phyloP scores from a whole-genome alignment of 2,113 vertebrate genomes.

The Mormyrus iriodes region DNA sequence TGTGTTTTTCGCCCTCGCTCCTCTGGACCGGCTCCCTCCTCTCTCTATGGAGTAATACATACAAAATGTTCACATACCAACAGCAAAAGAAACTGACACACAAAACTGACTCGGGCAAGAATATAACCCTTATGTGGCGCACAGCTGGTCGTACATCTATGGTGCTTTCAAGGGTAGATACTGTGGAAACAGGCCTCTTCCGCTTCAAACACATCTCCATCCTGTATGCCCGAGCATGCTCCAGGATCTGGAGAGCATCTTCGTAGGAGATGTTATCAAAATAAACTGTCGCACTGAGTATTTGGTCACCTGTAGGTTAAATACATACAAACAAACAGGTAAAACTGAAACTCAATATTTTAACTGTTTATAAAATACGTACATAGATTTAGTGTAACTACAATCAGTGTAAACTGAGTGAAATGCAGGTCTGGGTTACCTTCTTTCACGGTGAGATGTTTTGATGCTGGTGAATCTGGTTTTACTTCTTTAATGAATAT shows the following conservation, averaged over 20 bases:
- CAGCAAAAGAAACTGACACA: background rate
- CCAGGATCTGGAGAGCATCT: constrained; percentile 90
- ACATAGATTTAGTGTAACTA: background rate
- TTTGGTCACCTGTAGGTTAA: constrained; percentile 76
- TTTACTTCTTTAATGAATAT: constrained; percentile 84
- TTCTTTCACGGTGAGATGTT: constrained; percentile 77
- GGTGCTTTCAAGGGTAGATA: constrained; percentile 49
- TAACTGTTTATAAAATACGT: background rate
- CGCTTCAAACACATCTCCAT: constrained; percentile 83
- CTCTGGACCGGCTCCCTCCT: constrained; percentile 40
- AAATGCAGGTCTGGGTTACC: constrained; percentile 54
- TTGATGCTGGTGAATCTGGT: constrained; percentile 80
- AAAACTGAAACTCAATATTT: background rate
- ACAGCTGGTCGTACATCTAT: constrained; percentile 41
- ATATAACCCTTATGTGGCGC: constrained; percentile 49
- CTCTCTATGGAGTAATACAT: constrained; percentile 49
- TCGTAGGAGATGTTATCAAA: constrained; percentile 89
- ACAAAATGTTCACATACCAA: constrained; percentile 10
- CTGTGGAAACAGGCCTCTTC: constrained; percentile 44
- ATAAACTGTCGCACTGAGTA: constrained; percentile 89
- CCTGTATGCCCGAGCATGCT: constrained; percentile 85
- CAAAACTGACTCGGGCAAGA: background rate
- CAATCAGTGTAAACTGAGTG: background rate
- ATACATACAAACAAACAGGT: background rate
- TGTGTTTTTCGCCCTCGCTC: constrained; percentile 58